These are phyloP conservation scores for Diorhabda carinulata DNA, from an alignment of 1,140 invertebrate genomes.

Conservation along the genomic window DNA sequence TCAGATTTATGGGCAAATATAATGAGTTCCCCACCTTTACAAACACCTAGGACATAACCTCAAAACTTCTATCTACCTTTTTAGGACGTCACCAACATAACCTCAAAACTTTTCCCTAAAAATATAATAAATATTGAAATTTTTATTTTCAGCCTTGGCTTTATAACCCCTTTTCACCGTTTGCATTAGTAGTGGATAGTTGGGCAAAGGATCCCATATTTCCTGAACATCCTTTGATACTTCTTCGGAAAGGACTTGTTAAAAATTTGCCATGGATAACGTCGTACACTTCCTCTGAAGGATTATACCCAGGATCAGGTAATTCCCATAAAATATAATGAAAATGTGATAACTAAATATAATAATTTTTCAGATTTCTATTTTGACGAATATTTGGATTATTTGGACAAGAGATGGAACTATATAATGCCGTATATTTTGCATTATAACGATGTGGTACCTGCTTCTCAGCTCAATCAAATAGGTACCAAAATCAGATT, in stretches of 20 bases:
- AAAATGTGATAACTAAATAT: conserved; percentile 6
- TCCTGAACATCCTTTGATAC: conserved; percentile 51
- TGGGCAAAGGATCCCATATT: conserved; percentile 53
- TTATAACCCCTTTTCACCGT: conserved; percentile 47
- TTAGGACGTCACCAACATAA: too few species aligned
- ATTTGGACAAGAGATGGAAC: conserved; percentile 36
- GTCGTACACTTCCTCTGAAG: conserved; percentile 45
- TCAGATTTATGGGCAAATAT: too few species aligned
- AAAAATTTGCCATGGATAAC: conserved; percentile 46
- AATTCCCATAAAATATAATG: not conserved
- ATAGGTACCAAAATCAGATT: conserved; percentile 35
- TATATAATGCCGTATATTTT: conserved; percentile 37
- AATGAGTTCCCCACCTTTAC: too few species aligned
- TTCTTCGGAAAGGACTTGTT: conserved; percentile 48
- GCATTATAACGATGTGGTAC: conserved; percentile 36
- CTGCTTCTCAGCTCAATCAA: conserved; percentile 19
- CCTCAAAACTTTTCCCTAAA: too few species aligned
- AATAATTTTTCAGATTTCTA: conserved; percentile 34
- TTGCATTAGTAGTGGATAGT: conserved; percentile 42
- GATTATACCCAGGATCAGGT: conserved; percentile 47
- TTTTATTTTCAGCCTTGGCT: conserved; percentile 41
- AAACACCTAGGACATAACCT: too few species aligned
- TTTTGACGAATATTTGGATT: conserved; percentile 27
- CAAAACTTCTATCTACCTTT: too few species aligned
- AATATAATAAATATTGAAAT: too few species aligned